Base-by-base conservation (phyloP, 1,140 invertebrate genomes). In the Bombus haemorrhoidalis region DNA sequence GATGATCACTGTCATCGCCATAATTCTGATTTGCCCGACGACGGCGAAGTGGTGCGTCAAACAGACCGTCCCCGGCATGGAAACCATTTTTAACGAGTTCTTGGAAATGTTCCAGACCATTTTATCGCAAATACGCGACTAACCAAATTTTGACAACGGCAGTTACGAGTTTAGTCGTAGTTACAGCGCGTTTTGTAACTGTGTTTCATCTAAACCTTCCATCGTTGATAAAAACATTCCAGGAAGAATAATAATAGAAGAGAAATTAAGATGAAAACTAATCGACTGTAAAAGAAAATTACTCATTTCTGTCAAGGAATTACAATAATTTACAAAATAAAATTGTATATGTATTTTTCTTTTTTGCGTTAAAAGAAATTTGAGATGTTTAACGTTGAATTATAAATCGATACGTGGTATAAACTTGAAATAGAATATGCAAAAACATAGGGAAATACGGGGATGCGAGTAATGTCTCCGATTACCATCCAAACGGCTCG, bases 11-110 rank as follows among this genome's bases (percentile, higher is more conserved):
- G 41, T 87, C 8, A 53, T 92, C 41, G 93, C 92, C 5, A 81
- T 93, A n/a, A 83, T 92, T n/a, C 77, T 93, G 15, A 69, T 93
- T 62, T 92, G 87, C 78, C 93, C 93, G 13, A 84, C 73, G 13
- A 92, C 92, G 0, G 57, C 86, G 3, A 89, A 89, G 34, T 93
- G 93, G 93, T 74, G 88, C 10, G 2, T 90, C 6, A 83, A 77
- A 43, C 89, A 91, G 79, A 78, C 90, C 13, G 68, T 86, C 22
- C 89, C 90, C 13, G 81, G 39, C 43, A 47, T 85, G 0, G 89
- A 90, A 76, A 77, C 34, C 15, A 18, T 64, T 37, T 43, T 90
- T 2, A 85, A 72, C 13, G 81, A 89, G 28, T 77, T 90, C 22
- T 3, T 87, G 22, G 66, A 84, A 43, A 92, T 83, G 59, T 28